Conservation (phyloP, 2,888 invertebrate genomes). For the Chrysina gloriosa region DNA sequence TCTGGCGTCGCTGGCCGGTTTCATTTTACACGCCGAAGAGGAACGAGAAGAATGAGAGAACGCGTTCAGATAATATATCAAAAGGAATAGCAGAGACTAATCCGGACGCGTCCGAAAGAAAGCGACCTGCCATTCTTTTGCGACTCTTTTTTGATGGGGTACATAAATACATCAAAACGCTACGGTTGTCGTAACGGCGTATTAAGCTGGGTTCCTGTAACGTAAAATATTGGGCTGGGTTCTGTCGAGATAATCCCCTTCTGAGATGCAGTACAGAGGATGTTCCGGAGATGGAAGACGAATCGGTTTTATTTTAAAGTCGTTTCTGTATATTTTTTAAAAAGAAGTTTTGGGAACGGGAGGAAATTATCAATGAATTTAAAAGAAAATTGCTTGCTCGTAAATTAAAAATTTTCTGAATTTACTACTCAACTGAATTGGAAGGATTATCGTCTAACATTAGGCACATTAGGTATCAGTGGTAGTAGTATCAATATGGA, state of each 20-base stretch:
- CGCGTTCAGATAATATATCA: conserved; percentile 17
- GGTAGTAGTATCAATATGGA: no score
- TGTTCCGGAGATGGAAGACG: no score
- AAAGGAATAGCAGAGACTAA: background rate
- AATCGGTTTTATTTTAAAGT: background rate
- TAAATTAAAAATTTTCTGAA: no score
- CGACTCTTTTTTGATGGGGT: background rate
- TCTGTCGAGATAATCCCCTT: background rate
- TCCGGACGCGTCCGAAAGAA: background rate
- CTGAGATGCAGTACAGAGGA: no score
- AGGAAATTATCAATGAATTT: no score
- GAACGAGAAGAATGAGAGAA: conserved; percentile 7
- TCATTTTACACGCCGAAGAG: background rate
- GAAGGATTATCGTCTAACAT: no score
- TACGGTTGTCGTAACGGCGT: background rate
- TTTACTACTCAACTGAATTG: no score
- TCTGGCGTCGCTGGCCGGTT: conserved; percentile 16
- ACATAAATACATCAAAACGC: background rate
- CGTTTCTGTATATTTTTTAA: no score
- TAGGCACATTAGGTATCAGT: no score
- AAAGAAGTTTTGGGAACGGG: no score
- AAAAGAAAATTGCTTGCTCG: no score
- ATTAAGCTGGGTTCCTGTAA: no score
- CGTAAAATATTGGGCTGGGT: background rate
- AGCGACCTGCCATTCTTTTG: background rate